Conservation (phyloP, 2,888 invertebrate genomes). For the Leptopilina myrica region DNA sequence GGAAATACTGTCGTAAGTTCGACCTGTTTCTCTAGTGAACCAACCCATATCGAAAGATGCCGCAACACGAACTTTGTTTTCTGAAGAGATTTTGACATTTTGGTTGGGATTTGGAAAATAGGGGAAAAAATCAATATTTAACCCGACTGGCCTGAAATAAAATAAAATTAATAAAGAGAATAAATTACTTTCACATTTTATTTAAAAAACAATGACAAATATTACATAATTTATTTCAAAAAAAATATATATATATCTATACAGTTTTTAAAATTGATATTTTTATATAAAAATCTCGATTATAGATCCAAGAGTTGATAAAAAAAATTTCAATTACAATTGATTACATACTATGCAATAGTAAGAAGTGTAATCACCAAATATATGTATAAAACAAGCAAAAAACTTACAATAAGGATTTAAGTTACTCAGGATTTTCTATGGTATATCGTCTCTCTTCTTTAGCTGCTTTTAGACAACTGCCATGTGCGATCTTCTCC, state of each 20-base stretch:
- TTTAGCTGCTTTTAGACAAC: constrained; percentile 46
- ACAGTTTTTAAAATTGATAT: no score
- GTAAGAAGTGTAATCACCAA: not conserved
- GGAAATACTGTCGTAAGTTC: constrained; percentile 24
- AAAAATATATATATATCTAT: not conserved
- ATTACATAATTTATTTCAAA: not conserved
- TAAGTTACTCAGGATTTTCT: constrained; percentile 44
- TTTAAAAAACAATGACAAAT: not conserved
- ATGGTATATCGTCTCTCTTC: constrained; percentile 48
- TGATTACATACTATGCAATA: not conserved
- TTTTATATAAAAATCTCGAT: no score
- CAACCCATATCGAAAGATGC: constrained; percentile 34
- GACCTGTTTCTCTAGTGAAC: constrained; percentile 25
- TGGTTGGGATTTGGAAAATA: not conserved
- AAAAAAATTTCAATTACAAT: not conserved
- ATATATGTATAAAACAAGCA: not conserved
- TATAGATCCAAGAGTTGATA: not conserved
- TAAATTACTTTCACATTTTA: constrained; percentile 29
- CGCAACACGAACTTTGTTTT: constrained; percentile 18
- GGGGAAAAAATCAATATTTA: constrained; percentile 9
- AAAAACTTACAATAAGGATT: constrained; percentile 47
- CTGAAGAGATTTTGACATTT: no score
- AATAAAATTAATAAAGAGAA: not conserved
- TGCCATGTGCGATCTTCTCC: constrained; percentile 45
- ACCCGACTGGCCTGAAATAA: constrained; percentile 33